phyloP scores from a whole-genome alignment of 2,888 invertebrate genomes.

The Drosophila acutilabella region DNA sequence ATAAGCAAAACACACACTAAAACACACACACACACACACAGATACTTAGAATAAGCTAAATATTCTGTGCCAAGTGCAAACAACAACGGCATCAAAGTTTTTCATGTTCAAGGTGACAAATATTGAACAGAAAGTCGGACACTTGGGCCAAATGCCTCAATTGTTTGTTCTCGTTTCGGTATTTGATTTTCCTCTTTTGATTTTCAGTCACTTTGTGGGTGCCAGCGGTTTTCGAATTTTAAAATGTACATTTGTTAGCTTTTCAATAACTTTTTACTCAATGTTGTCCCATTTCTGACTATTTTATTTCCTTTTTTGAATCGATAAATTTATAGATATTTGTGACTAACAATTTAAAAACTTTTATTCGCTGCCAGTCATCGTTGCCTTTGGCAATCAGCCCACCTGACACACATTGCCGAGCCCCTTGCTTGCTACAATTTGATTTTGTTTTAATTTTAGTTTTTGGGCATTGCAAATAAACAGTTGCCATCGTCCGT shows the following conservation, averaged over 20 bases:
- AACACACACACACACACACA: too few species aligned
- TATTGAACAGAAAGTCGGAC: slow-evolving; percentile 43
- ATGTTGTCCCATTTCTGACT: neutral
- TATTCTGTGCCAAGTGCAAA: slow-evolving; percentile 81
- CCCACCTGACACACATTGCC: slow-evolving; percentile 60
- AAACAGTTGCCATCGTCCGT: slow-evolving; percentile 25
- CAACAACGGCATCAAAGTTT: slow-evolving; percentile 52
- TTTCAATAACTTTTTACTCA: neutral
- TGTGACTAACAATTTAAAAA: slow-evolving; percentile 18
- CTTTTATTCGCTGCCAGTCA: slow-evolving; percentile 26
- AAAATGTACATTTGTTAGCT: neutral
- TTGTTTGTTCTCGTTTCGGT: slow-evolving; percentile 30
- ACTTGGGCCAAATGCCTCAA: slow-evolving; percentile 69
- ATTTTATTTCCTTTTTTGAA: neutral
- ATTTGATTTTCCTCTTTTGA: slow-evolving; percentile 6
- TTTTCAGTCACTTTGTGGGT: slow-evolving; percentile 30
- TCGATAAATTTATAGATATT: slow-evolving; percentile 6
- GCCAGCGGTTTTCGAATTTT: slow-evolving; percentile 37
- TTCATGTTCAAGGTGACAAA: slow-evolving; percentile 82
- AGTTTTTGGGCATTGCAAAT: slow-evolving; percentile 20
- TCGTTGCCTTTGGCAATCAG: slow-evolving; percentile 63
- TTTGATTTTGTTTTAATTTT: slow-evolving; percentile 2
- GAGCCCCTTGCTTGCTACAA: slow-evolving; percentile 23
- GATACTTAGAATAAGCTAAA: slow-evolving; percentile 9
- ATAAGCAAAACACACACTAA: slow-evolving; percentile 14